phyloP scores from a whole-genome alignment of 2,113 vertebrate species.

The Cranoglanis bouderius region DNA sequence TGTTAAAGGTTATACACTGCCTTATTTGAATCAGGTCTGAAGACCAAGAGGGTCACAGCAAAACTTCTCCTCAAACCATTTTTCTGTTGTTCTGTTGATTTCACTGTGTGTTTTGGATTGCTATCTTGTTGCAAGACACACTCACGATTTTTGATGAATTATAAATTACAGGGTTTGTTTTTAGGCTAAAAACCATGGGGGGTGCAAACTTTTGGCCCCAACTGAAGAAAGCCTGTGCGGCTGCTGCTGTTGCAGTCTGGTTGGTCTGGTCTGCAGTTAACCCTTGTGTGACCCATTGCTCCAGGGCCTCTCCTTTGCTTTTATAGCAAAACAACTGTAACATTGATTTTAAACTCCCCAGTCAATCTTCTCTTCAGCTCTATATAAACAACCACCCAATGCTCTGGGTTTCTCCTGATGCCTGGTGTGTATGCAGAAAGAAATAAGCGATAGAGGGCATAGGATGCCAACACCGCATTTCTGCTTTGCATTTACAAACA shows the following conservation, averaged over 20 bases:
- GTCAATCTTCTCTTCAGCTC: slow-evolving; percentile 1
- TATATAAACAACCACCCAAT: background rate
- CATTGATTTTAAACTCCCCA: slow-evolving; percentile 14
- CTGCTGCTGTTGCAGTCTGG: background rate
- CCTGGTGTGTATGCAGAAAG: background rate
- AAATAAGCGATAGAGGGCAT: background rate
- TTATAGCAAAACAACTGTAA: slow-evolving; percentile 15
- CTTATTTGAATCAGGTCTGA: background rate
- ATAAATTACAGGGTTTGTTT: slow-evolving; percentile 1
- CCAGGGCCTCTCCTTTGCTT: background rate
- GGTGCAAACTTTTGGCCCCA: background rate
- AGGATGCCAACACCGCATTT: background rate
- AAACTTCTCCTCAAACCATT: background rate
- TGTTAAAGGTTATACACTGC: background rate
- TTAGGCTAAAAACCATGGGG: background rate
- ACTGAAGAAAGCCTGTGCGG: background rate
- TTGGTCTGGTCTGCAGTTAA: slow-evolving; percentile 3
- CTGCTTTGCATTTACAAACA: background rate
- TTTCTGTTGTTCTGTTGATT: background rate
- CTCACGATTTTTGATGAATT: background rate
- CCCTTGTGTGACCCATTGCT: background rate
- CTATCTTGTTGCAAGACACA: background rate
- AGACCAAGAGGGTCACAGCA: background rate
- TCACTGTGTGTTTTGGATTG: background rate
- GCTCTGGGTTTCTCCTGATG: background rate